Conservation (phyloP, 2,113 vertebrate species). For the Cisticola juncidis region DNA sequence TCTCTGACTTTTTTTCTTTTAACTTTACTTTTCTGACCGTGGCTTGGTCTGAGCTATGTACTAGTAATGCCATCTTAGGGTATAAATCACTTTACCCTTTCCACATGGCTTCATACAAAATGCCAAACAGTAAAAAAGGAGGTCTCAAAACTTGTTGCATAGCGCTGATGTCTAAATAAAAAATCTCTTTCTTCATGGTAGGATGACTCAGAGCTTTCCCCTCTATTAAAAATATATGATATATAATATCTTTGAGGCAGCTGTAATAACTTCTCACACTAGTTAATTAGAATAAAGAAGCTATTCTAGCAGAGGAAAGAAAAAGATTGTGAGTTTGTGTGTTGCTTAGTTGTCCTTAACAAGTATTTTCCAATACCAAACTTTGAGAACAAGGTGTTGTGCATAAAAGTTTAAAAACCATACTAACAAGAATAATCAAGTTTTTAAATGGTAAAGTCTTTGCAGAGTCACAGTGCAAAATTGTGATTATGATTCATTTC, state of each 20-base stretch:
- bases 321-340: not conserved
- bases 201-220: not conserved
- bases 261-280: not conserved
- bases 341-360: not conserved
- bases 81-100: not conserved
- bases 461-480: slow-evolving; percentile 35
- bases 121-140: not conserved
- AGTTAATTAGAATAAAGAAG: not conserved
- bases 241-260: not conserved
- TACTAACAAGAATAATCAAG: not conserved
- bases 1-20: not conserved
- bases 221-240: not conserved
- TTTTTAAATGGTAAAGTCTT: slow-evolving; percentile 20
- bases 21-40: not conserved
- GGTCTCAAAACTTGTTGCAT: not conserved
- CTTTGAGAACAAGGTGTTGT: not conserved
- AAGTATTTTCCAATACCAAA: not conserved
- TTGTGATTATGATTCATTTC: slow-evolving; percentile 34
- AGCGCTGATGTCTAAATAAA: not conserved
- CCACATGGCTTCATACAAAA: not conserved
- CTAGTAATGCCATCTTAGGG: not conserved
- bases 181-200: not conserved
- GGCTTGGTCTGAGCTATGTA: not conserved
- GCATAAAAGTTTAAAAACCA: not conserved
- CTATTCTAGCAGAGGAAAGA: not conserved